Percentiles rank a stretch among this genome's conserved stretches.
phyloP scores from a whole-genome alignment of 2,888 invertebrate species.

The Drosophila anceps region DNA sequence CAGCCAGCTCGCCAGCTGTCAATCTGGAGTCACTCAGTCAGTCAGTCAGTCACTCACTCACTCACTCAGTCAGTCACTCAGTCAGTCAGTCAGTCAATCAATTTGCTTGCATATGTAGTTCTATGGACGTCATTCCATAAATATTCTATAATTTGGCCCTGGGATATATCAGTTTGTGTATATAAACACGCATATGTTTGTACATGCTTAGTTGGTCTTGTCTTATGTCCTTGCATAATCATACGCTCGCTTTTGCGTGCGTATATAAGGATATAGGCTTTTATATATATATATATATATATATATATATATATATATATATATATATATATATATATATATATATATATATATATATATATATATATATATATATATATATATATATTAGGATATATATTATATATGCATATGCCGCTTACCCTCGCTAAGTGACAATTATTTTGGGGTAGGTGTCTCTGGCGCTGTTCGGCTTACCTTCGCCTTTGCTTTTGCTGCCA shows the following conservation, averaged over 20 bases:
- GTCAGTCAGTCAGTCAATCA: constrained; percentile 56
- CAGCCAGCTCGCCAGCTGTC: constrained; percentile 35
- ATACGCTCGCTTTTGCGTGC: not conserved
- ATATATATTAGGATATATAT: not conserved
- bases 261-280: too few species aligned
- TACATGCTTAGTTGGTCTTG: constrained; percentile 20
- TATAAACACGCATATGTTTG: constrained; percentile 13
- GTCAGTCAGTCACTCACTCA: constrained; percentile 18
- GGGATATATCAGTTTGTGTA: constrained; percentile 14
- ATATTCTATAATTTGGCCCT: constrained; percentile 59
- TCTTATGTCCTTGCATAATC: constrained; percentile 1
- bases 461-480: constrained; percentile 23
- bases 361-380: not conserved
- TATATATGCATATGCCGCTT: constrained; percentile 23
- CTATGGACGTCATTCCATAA: constrained; percentile 53
- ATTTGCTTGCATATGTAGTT: constrained; percentile 55
- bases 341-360: not conserved
- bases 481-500: constrained; percentile 25
- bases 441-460: constrained; percentile 57
- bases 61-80: too few species aligned
- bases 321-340: constrained; percentile 7
- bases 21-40: constrained; percentile 31
- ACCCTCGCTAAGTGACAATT: constrained; percentile 73
- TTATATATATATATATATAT: not conserved
- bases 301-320: not conserved